Evolutionary conservation across 1,140 invertebrate species (phyloP).

Genomic region (Plodia interpunctella): DNA sequence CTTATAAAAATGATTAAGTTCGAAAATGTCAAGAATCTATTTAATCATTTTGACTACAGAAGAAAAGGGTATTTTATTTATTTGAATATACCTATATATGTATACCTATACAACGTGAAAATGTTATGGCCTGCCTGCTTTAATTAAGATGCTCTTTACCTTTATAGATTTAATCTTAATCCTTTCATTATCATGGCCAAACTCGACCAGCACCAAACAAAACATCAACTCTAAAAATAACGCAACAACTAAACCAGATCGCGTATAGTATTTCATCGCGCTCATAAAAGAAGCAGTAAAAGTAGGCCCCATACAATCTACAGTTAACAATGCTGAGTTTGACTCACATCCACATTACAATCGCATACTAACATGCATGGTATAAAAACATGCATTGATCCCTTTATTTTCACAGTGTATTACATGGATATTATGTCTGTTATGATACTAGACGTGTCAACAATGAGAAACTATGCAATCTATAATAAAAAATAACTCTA

Average conservation of each 20-base stretch:
- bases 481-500: no score
- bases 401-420: not conserved
- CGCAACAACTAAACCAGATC: not conserved
- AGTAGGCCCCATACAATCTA: conserved; percentile 5
- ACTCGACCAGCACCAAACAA: not conserved
- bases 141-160: no score
- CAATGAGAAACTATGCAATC: not conserved
- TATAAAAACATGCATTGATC: conserved; percentile 7
- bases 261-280: not conserved
- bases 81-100: no score
- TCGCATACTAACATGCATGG: not conserved
- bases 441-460: not conserved
- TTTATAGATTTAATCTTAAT: no score
- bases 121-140: no score
- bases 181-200: no score
- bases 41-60: no score
- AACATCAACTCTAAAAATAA: not conserved
- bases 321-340: conserved; percentile 1
- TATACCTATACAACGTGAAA: no score
- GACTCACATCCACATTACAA: not conserved
- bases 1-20: no score
- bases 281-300: conserved; percentile 2
- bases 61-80: no score
- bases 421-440: not conserved
- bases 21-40: no score